Evolutionary conservation across 2,113 vertebrate genomes (phyloP).

Genomic region (Oreamnos americanus): DNA sequence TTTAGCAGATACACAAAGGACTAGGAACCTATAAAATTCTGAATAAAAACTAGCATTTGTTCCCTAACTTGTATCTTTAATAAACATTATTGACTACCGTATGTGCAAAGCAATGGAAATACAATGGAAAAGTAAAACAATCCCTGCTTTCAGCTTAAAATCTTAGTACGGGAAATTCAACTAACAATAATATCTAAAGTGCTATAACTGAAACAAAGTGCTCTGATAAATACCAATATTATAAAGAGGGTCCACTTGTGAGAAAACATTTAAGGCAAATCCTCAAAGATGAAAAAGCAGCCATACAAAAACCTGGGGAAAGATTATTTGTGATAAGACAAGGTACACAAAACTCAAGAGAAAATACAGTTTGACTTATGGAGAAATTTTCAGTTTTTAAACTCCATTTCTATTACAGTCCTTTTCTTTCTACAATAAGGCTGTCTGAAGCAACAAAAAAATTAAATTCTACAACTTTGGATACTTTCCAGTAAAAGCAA

Average conservation of each 20-base stretch:
- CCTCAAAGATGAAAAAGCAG: neutral
- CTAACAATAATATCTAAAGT: neutral
- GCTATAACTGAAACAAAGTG: neutral
- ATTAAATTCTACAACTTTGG: neutral
- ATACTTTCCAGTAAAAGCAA: neutral
- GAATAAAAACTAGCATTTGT: neutral
- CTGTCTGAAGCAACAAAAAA: neutral
- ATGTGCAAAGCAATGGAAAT: neutral
- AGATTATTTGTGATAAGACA: neutral
- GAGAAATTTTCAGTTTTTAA: neutral
- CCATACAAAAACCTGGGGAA: neutral
- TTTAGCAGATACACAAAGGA: neutral
- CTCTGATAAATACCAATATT: neutral
- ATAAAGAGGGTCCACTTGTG: neutral
- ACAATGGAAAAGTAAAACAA: neutral
- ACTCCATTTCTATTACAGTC: neutral
- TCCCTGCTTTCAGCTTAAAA: constrained; percentile 1
- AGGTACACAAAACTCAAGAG: neutral
- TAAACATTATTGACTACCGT: neutral
- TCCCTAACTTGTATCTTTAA: neutral
- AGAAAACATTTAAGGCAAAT: neutral
- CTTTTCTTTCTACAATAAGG: neutral
- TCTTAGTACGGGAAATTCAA: neutral
- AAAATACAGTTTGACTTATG: neutral
- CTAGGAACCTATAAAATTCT: neutral